Base-by-base conservation (phyloP, 1,140 invertebrate genomes). In the Meteorus sp. region DNA sequence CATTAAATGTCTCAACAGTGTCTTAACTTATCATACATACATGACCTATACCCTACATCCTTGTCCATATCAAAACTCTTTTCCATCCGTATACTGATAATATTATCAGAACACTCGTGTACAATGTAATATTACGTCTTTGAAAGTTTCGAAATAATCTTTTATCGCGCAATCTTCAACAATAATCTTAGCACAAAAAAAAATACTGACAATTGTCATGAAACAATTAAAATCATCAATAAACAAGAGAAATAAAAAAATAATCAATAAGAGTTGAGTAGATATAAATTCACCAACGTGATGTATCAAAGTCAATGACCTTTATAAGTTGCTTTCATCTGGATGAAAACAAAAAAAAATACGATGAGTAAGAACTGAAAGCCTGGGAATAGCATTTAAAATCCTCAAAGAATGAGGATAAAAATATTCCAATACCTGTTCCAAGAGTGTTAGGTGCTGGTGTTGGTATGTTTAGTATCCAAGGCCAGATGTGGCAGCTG, bases 401-500 rank as follows among this genome's bases (percentile, higher is more conserved):
- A 6, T 11, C 11, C 11, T 33, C 29, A 33, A 33, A 7, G 29
- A 7, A 33, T 33, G 6, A 33, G 11, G 11, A 11, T 33, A 11
- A 7, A 33, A 7, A 33, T 6, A 11, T 33, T 33, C 29, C 29
- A 7, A 33, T 33, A 33, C 6, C 29, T 33, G 11, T 11, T 7
- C 6, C 4, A 29, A 29, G 27, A 29, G 27, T 5, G 4, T 29
- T 4, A 5, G 27, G 9, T 9, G 27, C 27, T 29, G 27, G 27
- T 9, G 9, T 4, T 5, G 9, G 27, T 9, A 29, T 29, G 4
- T 47, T 4, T 5, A 29, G 27, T 9, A 29, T 29, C 27, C 56
- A 37, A 61, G 56, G 62, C 47, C 61, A 70, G 66, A 69, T 71
- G 70, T 71, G 72, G 63, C 65, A 66, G 66, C 65, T 67, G 67